Percentiles rank a stretch among this genome's conserved stretches.
Evolutionary conservation across 2,113 vertebrate genomes (phyloP).

Genomic region (Neofelis nebulosa): DNA sequence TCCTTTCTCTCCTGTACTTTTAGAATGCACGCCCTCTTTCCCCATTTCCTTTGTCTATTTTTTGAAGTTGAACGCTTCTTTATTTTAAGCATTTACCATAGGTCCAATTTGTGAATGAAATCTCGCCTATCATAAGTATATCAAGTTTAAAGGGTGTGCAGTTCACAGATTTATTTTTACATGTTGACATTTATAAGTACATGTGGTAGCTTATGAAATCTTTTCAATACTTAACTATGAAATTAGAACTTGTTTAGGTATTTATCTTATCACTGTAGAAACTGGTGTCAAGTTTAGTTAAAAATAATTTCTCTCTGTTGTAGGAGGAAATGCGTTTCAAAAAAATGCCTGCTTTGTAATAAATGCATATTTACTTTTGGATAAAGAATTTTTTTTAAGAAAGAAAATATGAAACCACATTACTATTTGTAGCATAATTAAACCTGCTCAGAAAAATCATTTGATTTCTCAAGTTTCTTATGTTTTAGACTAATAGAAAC

Average conservation of each 20-base stretch:
- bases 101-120: slow-evolving; percentile 68
- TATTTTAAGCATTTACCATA: slow-evolving; percentile 66
- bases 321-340: slow-evolving; percentile 34
- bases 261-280: slow-evolving; percentile 49
- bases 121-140: slow-evolving; percentile 69
- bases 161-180: slow-evolving; percentile 72
- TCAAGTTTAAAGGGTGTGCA: slow-evolving; percentile 69
- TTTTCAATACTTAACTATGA: slow-evolving; percentile 27
- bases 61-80: slow-evolving; percentile 20
- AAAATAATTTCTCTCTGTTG: slow-evolving; percentile 56
- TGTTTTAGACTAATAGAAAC: not conserved
- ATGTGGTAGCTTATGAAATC: slow-evolving; percentile 68
- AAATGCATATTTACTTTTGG: slow-evolving; percentile 42
- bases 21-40: not conserved
- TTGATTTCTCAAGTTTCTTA: not conserved
- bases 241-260: slow-evolving; percentile 66
- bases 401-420: not conserved
- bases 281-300: slow-evolving; percentile 57
- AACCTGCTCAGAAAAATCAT: slow-evolving; percentile 3
- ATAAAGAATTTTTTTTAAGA: not conserved
- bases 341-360: slow-evolving; percentile 46
- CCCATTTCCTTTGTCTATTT: slow-evolving; percentile 48
- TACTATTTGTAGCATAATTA: not conserved
- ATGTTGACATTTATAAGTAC: slow-evolving; percentile 72
- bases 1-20: not conserved